phyloP scores from a whole-genome alignment of 2,797 vertebrate genomes.

The Pterois miles region DNA sequence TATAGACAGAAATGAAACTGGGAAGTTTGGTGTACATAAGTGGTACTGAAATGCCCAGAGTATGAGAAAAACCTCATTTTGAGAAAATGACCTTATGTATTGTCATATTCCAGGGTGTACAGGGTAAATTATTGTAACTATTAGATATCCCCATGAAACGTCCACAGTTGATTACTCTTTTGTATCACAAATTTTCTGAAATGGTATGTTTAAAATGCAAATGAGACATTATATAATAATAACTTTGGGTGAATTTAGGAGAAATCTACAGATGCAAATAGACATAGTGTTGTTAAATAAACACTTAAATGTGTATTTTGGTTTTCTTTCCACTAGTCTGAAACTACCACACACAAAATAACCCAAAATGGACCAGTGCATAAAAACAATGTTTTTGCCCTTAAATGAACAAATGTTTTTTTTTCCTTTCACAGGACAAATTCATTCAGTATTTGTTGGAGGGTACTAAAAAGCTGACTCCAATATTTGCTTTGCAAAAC shows the following conservation, averaged over 20 bases:
- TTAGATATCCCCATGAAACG: too few relatives aligned
- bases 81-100: too few relatives aligned
- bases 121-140: too few relatives aligned
- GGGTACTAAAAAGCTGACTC: accelerated
- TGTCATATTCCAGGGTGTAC: too few relatives aligned
- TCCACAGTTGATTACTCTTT: too few relatives aligned
- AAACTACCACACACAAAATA: too few relatives aligned
- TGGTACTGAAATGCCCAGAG: too few relatives aligned
- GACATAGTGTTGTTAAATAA: neutral
- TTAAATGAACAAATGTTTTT: neutral
- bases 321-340: neutral
- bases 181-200: too few relatives aligned
- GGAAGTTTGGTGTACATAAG: too few relatives aligned
- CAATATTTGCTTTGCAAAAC: accelerated
- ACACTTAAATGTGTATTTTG: neutral
- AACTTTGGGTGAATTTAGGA: neutral
- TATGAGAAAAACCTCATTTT: too few relatives aligned
- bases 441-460: slow-evolving; percentile 32
- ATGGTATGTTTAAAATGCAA: neutral
- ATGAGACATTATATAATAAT: neutral
- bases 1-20: too few relatives aligned
- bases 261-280: neutral
- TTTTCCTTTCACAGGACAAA: slow-evolving; percentile 33
- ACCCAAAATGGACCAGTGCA: too few relatives aligned
- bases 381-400: neutral